A percentile compares a stretch with the other conserved stretches of the same genome.
phyloP scores from a whole-genome alignment of 2,113 vertebrate species.

The Takifugu flavidus region DNA sequence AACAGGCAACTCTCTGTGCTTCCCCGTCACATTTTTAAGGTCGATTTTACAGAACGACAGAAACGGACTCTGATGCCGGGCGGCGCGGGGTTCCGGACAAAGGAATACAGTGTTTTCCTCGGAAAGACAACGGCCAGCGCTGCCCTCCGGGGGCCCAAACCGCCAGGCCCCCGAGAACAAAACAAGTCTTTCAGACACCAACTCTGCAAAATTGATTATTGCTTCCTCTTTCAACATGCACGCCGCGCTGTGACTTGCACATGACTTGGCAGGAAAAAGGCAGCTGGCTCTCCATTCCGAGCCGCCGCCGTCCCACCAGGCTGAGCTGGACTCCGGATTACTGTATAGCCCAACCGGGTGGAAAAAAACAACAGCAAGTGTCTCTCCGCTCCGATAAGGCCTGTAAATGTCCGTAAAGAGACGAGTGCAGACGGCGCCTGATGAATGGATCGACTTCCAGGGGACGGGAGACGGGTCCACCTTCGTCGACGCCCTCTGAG shows the following conservation, averaged over 20 bases:
- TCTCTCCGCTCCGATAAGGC: background rate
- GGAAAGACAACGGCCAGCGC: conserved; percentile 55
- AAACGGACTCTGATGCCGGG: conserved; percentile 41
- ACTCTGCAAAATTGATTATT: conserved; percentile 73
- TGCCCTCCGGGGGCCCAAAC: conserved; percentile 44
- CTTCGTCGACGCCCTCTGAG: conserved; percentile 19
- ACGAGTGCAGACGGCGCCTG: conserved; percentile 1
- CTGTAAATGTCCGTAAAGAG: conserved; percentile 10
- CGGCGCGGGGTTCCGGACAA: conserved; percentile 55
- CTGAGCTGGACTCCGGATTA: conserved; percentile 20
- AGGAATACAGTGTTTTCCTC: conserved; percentile 54
- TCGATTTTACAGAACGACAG: conserved; percentile 46
- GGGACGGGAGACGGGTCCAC: conserved; percentile 28
- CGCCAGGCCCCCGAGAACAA: conserved; percentile 49
- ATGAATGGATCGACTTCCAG: conserved; percentile 29
- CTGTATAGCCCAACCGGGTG: conserved; percentile 18
- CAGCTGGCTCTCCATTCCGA: conserved; percentile 63
- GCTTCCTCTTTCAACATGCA: conserved; percentile 66
- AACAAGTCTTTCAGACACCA: conserved; percentile 61
- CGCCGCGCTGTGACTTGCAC: conserved; percentile 71
- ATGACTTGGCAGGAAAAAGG: conserved; percentile 72
- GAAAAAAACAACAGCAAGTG: conserved; percentile 2
- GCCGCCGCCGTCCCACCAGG: conserved; percentile 62
- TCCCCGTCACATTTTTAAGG: conserved; percentile 10
- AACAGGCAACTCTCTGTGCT: conserved; percentile 53